These are phyloP conservation scores for Deroptyus accipitrinus DNA, from an alignment of 2,113 vertebrate species.

Conservation along the genomic window DNA sequence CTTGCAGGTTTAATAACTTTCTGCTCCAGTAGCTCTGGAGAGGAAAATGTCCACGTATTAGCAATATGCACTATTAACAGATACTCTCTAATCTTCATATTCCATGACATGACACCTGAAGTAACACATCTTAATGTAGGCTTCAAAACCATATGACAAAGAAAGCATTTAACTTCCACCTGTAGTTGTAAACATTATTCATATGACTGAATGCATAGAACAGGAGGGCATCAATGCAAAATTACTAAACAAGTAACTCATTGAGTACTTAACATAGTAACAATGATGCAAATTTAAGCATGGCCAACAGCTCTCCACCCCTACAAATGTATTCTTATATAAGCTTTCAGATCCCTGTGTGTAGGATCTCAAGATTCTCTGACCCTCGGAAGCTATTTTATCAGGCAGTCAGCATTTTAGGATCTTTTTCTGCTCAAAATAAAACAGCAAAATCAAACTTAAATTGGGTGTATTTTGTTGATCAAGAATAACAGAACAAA, in stretches of 20 bases:
- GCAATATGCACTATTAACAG: background rate
- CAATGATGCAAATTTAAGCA: background rate
- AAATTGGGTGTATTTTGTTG: background rate
- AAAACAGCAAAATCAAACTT: background rate
- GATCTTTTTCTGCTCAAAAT: background rate
- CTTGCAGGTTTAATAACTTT: background rate
- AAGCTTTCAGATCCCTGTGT: background rate
- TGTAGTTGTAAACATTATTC: background rate
- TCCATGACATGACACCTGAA: background rate
- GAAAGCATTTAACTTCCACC: background rate
- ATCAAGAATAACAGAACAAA: background rate
- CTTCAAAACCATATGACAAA: background rate
- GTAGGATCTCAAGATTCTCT: background rate
- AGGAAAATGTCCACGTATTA: background rate
- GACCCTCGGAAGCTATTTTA: background rate
- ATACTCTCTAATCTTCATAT: background rate
- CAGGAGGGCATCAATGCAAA: background rate
- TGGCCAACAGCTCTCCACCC: background rate
- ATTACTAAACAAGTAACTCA: background rate
- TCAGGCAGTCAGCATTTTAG: background rate
- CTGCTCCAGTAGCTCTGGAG: background rate
- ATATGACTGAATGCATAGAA: background rate
- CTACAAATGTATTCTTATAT: background rate
- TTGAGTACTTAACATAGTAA: background rate
- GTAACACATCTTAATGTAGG: background rate